phyloP scores from a whole-genome alignment of 2,113 vertebrate genomes.

The Platysteira castanea region DNA sequence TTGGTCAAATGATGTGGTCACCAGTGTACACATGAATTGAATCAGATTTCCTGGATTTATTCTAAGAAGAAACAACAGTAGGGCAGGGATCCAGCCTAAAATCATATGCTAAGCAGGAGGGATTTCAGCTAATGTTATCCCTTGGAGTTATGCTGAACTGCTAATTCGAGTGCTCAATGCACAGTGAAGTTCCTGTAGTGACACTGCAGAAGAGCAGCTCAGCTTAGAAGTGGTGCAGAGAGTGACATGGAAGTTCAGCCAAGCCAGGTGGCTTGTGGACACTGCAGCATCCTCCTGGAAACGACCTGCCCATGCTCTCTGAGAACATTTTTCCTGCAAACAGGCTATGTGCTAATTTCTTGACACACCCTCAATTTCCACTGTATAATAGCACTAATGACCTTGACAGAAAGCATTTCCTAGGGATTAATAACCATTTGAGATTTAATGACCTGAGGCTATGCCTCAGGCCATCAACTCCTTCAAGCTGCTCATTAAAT shows the following conservation, averaged over 20 bases:
- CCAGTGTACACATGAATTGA: background rate
- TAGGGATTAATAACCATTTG: conserved; percentile 36
- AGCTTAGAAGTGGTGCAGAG: background rate
- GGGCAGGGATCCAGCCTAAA: background rate
- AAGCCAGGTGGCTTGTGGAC: background rate
- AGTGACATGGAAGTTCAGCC: background rate
- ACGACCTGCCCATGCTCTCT: background rate
- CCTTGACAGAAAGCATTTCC: conserved; percentile 40
- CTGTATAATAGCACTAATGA: conserved; percentile 41
- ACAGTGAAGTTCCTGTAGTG: background rate
- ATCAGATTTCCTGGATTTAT: background rate
- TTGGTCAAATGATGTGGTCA: background rate
- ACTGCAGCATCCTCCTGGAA: background rate
- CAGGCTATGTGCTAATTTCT: background rate
- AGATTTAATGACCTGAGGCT: conserved; percentile 52
- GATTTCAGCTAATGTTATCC: background rate
- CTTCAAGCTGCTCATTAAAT: conserved; percentile 47
- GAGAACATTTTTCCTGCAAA: background rate
- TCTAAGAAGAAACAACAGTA: background rate
- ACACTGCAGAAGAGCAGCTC: background rate
- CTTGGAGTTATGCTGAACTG: background rate
- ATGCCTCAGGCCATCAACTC: conserved; percentile 19
- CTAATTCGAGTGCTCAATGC: background rate
- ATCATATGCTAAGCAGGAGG: background rate
- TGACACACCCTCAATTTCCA: background rate